Evolutionary conservation across 2,888 invertebrate genomes (phyloP).

Genomic region (Metacarcinus magister): DNA sequence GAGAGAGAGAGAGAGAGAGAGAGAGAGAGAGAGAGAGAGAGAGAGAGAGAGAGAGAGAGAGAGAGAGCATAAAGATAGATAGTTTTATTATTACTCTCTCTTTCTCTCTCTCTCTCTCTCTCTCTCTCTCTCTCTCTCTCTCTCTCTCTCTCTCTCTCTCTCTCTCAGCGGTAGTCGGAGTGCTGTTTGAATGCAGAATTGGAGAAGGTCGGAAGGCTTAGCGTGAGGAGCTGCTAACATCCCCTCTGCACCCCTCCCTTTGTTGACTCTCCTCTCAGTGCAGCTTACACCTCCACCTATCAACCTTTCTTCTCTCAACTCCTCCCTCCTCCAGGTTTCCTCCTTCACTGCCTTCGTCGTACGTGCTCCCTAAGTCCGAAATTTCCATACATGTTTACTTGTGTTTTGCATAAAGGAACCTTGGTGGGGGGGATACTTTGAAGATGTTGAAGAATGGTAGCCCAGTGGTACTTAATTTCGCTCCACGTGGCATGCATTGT

Average conservation of each 20-base stretch:
- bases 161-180: not conserved
- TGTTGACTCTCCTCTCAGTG: too few species aligned
- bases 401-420: too few species aligned
- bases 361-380: not conserved
- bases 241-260: too few species aligned
- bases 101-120: not conserved
- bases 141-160: constrained; percentile 21
- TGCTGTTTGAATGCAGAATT: not conserved
- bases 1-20: too few species aligned
- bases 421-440: too few species aligned
- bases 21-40: too few species aligned
- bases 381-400: not conserved
- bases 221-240: too few species aligned
- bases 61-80: too few species aligned
- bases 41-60: too few species aligned
- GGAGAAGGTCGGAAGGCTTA: not conserved
- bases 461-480: too few species aligned
- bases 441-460: too few species aligned
- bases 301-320: not conserved
- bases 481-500: too few species aligned
- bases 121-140: constrained; percentile 26
- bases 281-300: not conserved
- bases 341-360: not conserved
- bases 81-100: not conserved
- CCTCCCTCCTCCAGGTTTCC: not conserved